Evolutionary conservation across 2,888 invertebrate genomes (phyloP).

Genomic region (Euplagia quadripunctaria): DNA sequence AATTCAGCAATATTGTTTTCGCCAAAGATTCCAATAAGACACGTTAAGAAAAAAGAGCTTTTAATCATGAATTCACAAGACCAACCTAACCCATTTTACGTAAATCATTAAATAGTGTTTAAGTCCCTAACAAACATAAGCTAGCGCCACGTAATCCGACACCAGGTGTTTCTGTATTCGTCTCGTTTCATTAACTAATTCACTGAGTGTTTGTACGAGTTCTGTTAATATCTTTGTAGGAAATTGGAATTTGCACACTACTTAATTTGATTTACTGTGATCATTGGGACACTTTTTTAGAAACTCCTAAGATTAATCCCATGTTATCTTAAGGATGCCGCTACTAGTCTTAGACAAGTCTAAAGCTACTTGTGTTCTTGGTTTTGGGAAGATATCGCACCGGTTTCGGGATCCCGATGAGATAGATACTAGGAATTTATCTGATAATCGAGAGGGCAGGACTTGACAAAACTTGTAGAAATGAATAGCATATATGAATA

Average conservation of each 20-base stretch:
- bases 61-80: no score
- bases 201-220: constrained; percentile 6
- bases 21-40: not conserved
- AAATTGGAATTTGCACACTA: constrained; percentile 6
- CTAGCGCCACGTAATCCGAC: constrained; percentile 10
- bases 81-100: not conserved
- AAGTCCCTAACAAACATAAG: constrained; percentile 9
- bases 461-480: no score
- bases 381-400: no score
- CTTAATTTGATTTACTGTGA: not conserved
- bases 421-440: no score
- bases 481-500: no score
- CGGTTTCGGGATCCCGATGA: no score
- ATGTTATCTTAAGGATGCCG: no score
- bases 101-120: not conserved
- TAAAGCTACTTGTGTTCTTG: no score
- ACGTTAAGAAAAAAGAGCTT: not conserved
- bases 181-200: constrained; percentile 23
- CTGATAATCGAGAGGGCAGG: no score
- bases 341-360: not conserved
- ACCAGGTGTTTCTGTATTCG: constrained; percentile 16
- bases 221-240: constrained; percentile 12
- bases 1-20: no score
- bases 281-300: not conserved
- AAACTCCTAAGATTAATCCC: no score